These are phyloP conservation scores for Stercorarius parasiticus DNA, from an alignment of 2,113 vertebrate species.

Conservation along the genomic window DNA sequence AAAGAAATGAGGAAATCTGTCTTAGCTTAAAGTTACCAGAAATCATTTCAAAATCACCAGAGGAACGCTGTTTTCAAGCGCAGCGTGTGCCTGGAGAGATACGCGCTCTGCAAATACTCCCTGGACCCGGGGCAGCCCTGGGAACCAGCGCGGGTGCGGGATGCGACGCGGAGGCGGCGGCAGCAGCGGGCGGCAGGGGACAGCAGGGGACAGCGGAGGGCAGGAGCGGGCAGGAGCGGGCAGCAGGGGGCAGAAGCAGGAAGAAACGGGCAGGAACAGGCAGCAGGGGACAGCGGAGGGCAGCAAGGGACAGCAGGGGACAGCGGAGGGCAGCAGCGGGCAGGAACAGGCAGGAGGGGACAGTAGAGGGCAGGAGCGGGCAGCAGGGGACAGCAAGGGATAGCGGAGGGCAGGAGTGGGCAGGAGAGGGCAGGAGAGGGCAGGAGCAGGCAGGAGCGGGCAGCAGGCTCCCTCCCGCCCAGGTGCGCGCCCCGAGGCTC, in stretches of 20 bases:
- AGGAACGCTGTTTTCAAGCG: fast-evolving
- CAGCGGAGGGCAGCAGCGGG: fast-evolving
- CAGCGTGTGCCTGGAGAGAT: not conserved
- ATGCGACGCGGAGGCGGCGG: fast-evolving
- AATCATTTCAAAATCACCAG: not conserved
- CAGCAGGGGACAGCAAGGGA: fast-evolving
- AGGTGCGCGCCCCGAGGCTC: too few species aligned
- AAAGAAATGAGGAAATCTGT: not conserved
- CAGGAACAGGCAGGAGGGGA: not conserved
- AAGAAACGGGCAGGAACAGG: too few species aligned
- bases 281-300: fast-evolving
- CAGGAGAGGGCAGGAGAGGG: fast-evolving
- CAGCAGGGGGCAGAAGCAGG: fast-evolving
- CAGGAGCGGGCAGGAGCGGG: fast-evolving
- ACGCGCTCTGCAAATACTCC: fast-evolving
- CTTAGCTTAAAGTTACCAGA: not conserved
- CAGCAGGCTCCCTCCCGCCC: not conserved
- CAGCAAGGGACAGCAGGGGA: fast-evolving
- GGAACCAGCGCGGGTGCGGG: too few species aligned
- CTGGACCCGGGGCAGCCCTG: fast-evolving
- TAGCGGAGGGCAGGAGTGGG: not conserved
- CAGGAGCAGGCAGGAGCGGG: not conserved
- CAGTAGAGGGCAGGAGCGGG: not conserved
- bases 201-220: fast-evolving
- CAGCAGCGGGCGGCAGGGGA: not conserved